Percentiles rank a stretch among this genome's conserved stretches.
Evolutionary conservation across 2,888 invertebrate genomes (phyloP).

Genomic region (Phasia obesa): DNA sequence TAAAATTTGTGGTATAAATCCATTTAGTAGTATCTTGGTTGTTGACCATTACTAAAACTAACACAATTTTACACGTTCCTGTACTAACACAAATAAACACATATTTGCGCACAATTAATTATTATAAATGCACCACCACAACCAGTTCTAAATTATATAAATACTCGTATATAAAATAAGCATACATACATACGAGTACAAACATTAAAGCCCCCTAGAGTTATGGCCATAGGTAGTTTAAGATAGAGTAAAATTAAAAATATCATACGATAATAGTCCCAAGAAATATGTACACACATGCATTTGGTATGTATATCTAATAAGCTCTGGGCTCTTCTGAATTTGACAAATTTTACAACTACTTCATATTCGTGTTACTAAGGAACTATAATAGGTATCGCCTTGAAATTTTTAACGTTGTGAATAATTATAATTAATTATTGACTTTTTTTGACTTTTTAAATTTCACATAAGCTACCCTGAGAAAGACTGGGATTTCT

Average conservation of each 20-base stretch:
- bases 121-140: constrained; percentile 79
- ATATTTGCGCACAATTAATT: constrained; percentile 76
- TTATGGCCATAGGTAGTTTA: constrained; percentile 47
- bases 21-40: constrained; percentile 58
- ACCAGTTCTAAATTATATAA: constrained; percentile 52
- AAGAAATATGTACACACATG: too few relatives aligned
- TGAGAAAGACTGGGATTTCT: too few relatives aligned
- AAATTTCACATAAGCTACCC: too few relatives aligned
- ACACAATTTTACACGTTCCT: constrained; percentile 60
- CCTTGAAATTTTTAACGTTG: too few relatives aligned
- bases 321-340: too few relatives aligned
- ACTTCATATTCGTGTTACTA: too few relatives aligned
- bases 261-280: neutral
- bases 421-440: too few relatives aligned
- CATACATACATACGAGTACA: constrained; percentile 23
- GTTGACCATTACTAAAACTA: constrained; percentile 61
- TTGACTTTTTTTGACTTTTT: too few relatives aligned
- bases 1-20: constrained; percentile 48
- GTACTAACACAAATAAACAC: constrained; percentile 13
- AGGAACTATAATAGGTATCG: too few relatives aligned
- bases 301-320: too few relatives aligned
- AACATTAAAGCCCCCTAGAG: constrained; percentile 40
- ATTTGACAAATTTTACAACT: too few relatives aligned
- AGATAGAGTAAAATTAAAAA: constrained; percentile 8
- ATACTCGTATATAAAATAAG: constrained; percentile 25